Evolutionary conservation across 2,888 invertebrate genomes (phyloP), one percentile per base, ranked within the genome.

Genomic region (Biston stratarius): DNA sequence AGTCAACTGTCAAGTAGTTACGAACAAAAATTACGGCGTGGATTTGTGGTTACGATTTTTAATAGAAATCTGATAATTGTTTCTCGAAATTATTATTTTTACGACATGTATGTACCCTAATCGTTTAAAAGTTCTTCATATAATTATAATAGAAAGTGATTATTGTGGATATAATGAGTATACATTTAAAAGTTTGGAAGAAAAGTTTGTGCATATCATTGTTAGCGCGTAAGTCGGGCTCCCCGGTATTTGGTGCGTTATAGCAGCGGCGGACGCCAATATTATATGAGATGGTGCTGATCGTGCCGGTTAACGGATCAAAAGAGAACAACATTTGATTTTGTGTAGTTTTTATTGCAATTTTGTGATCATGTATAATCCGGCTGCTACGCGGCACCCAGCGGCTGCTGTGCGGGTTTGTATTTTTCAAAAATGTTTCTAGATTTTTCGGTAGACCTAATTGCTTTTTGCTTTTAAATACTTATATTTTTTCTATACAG

Each of bases 341-440:
- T 82, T 84, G 74, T 81, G 70, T 74, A 78, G 67, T 78, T 69
- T 65, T 77, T 71, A 70, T 67, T 66, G 69, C 61, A 74, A 69
- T 66, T 74, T 76, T 74, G 78, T 77, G 81, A 87, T 78, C 86
- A 96, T 96, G 96, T 96, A 96, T 44, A 55, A 55, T 94, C 96
- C 96, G 87, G 95, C 96, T 87, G 96, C 96, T 90, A 95, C 96
- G 90, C 95, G 96, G 94, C 96, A 96, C 94, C 96, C 96, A 91
- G 95, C 96, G 87, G 95, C 95, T 88, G 95, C 96, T 94, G 96
- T 96, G 92, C 96, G 96, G 96, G 94, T 94, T 87, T 81, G 92
- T 93, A 79, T 83, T 85, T 81, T 66, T 71, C 71, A 69, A 14
- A 56, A 44, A 24, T 42, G 7, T 51, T 12, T 51, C 42, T 56